Percentiles rank a stretch among this genome's conserved stretches.
These are phyloP conservation scores for Lepidothrix coronata DNA, from an alignment of 2,113 vertebrate species.

Conservation along the genomic window DNA sequence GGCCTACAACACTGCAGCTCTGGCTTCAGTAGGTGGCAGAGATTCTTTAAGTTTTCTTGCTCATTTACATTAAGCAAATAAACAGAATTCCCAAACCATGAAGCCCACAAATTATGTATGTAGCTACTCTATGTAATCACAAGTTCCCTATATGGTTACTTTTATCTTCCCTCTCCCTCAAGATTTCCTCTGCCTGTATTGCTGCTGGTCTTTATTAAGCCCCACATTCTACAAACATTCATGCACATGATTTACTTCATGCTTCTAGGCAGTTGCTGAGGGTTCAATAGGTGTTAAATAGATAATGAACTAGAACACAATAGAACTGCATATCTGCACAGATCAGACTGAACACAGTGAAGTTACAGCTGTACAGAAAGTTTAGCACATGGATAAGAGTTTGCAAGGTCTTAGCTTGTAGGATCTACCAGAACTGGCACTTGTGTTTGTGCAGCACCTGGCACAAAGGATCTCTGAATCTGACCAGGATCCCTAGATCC, in stretches of 20 bases:
- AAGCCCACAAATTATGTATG: not conserved
- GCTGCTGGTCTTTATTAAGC: not conserved
- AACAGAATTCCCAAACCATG: not conserved
- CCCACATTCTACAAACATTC: slow-evolving; percentile 10
- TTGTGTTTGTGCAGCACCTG: not conserved
- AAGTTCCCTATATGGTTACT: not conserved
- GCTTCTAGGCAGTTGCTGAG: slow-evolving; percentile 7
- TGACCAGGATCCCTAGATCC: not conserved
- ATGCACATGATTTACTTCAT: not conserved
- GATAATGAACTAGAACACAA: slow-evolving; percentile 10
- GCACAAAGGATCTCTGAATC: not conserved
- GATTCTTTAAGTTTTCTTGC: slow-evolving; percentile 36
- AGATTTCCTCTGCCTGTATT: not conserved
- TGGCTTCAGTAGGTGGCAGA: slow-evolving; percentile 2
- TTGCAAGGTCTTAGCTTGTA: not conserved
- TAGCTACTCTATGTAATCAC: slow-evolving; percentile 1
- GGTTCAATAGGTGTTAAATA: slow-evolving; percentile 8
- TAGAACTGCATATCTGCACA: not conserved
- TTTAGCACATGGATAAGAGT: not conserved
- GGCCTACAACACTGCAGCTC: not conserved
- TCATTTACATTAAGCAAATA: slow-evolving; percentile 51
- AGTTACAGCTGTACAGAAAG: not conserved
- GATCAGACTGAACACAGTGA: not conserved
- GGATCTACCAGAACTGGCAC: not conserved
- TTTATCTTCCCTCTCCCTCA: slow-evolving; percentile 6